Conservation (phyloP, 2,113 vertebrate species). For the Tyrannus savana region DNA sequence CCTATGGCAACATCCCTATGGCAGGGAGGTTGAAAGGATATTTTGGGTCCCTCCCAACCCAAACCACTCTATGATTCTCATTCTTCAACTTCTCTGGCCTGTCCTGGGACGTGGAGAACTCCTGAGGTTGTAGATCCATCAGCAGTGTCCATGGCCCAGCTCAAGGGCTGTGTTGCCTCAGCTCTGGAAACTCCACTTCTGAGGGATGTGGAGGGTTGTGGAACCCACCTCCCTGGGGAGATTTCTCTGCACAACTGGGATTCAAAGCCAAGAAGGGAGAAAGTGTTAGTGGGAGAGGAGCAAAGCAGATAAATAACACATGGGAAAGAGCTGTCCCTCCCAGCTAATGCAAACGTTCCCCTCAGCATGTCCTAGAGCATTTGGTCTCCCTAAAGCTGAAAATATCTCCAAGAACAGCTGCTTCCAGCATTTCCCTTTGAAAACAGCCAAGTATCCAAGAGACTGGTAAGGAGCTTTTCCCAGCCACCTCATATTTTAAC, state of each 20-base stretch:
- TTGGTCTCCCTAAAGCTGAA: neutral
- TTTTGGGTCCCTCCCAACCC: neutral
- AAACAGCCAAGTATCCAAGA: slow-evolving; percentile 24
- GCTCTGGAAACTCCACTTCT: neutral
- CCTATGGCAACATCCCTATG: neutral
- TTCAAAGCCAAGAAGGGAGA: neutral
- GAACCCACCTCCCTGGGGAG: neutral
- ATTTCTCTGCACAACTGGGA: neutral
- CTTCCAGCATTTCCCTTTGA: slow-evolving; percentile 57
- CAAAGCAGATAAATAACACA: neutral
- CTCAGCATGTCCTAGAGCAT: neutral
- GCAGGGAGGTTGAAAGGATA: fast-evolving
- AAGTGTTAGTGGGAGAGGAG: neutral
- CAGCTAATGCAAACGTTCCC: neutral
- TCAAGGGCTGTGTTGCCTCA: neutral
- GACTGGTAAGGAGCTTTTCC: neutral
- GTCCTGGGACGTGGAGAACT: neutral
- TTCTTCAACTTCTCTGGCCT: neutral
- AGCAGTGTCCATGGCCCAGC: neutral
- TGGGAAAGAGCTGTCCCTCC: neutral
- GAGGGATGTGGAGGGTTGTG: neutral
- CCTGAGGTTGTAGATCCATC: neutral
- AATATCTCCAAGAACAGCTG: slow-evolving; percentile 50
- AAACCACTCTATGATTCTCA: neutral
- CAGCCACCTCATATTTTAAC: neutral